phyloP scores from a whole-genome alignment of 2,113 vertebrate species.

The Eolophus roseicapilla region DNA sequence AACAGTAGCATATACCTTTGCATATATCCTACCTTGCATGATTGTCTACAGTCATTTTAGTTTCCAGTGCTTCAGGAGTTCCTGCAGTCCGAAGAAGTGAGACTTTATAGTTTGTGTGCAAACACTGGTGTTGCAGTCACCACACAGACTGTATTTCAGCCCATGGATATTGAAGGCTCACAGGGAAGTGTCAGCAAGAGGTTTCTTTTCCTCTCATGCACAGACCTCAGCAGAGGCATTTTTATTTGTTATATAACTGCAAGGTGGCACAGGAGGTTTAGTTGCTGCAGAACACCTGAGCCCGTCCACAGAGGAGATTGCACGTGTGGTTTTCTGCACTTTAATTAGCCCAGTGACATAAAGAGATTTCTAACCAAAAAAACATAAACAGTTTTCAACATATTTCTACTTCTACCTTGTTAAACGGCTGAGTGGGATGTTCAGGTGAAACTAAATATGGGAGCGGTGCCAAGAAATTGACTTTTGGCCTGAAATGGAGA shows the following conservation, averaged over 20 bases:
- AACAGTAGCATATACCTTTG: not conserved
- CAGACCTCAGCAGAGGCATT: not conserved
- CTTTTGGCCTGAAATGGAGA: not conserved
- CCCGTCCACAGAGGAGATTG: not conserved
- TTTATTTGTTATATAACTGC: rapidly evolving
- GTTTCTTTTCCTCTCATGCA: not conserved
- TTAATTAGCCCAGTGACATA: not conserved
- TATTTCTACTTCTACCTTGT: not conserved
- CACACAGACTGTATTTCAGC: not conserved
- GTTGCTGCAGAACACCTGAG: not conserved
- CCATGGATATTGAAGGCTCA: too few species aligned
- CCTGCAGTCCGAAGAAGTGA: not conserved
- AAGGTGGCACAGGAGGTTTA: not conserved
- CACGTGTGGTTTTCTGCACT: not conserved
- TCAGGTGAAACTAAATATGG: not conserved
- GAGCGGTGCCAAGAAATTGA: not conserved
- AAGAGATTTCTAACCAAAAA: not conserved
- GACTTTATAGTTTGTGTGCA: not conserved
- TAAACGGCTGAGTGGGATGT: not conserved
- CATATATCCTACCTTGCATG: not conserved
- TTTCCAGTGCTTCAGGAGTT: not conserved
- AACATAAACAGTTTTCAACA: not conserved
- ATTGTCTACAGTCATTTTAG: not conserved
- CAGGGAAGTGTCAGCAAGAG: not conserved
- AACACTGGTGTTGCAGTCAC: not conserved